Evolutionary conservation across 2,113 vertebrate genomes (phyloP).

Genomic region (Tragelaphus imberbis): DNA sequence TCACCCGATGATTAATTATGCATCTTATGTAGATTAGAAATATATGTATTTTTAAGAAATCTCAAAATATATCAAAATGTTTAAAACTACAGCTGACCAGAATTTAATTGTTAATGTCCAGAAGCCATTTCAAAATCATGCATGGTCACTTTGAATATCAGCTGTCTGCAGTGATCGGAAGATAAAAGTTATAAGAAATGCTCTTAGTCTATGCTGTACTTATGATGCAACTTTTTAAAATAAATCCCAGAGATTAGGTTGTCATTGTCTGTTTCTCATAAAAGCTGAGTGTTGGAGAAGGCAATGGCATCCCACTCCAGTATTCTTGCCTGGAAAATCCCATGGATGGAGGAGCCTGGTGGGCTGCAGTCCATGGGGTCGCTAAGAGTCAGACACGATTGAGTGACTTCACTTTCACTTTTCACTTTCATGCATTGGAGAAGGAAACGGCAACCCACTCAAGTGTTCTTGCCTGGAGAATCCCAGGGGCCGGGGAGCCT

Average conservation of each 20-base stretch:
- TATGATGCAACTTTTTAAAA: background rate
- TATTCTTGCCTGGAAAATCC: too few relatives aligned
- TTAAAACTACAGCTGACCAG: background rate
- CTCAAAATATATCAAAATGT: background rate
- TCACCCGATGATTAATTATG: background rate
- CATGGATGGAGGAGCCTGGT: too few relatives aligned
- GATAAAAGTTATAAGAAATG: background rate
- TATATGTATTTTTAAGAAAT: background rate
- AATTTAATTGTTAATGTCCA: conserved; percentile 6
- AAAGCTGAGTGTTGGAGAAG: background rate
- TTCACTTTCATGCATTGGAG: too few relatives aligned
- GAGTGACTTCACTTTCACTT: too few relatives aligned
- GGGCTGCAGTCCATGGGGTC: too few relatives aligned
- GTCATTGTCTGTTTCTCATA: background rate
- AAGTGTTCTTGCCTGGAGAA: too few relatives aligned
- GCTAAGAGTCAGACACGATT: too few relatives aligned
- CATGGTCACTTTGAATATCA: background rate
- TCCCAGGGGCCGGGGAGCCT: rapidly evolving
- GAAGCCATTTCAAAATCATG: background rate
- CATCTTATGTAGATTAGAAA: background rate
- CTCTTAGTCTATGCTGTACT: background rate
- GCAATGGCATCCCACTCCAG: too few relatives aligned
- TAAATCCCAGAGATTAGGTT: background rate
- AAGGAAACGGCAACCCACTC: too few relatives aligned
- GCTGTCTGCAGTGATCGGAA: background rate